Conservation (phyloP, 2,113 vertebrate genomes). For the Myrmophylax atrothorax region DNA sequence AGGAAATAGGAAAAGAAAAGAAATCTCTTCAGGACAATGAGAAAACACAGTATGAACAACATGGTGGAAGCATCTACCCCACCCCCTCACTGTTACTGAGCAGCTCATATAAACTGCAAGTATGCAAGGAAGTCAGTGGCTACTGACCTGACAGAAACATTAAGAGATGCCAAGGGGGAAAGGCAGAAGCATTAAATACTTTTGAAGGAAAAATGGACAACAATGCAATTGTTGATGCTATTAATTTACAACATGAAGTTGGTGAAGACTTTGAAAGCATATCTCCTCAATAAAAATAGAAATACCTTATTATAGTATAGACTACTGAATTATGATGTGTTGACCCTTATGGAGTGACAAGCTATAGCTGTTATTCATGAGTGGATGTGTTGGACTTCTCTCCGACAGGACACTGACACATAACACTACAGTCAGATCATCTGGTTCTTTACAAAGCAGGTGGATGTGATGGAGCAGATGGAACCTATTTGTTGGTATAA, state of each 20-base stretch:
- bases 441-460: not conserved
- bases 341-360: not conserved
- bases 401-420: not conserved
- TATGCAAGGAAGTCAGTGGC: not conserved
- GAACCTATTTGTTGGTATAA: not conserved
- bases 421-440: not conserved
- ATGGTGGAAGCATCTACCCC: not conserved
- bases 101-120: not conserved
- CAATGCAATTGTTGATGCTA: not conserved
- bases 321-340: not conserved
- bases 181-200: not conserved
- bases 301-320: not conserved
- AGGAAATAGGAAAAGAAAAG: not conserved
- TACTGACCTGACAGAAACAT: not conserved
- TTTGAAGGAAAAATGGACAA: not conserved
- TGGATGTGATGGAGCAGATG: not conserved
- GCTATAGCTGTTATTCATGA: not conserved
- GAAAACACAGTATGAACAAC: not conserved
- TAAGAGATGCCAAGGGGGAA: not conserved
- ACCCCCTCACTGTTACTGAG: not conserved
- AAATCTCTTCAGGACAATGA: not conserved
- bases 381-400: not conserved
- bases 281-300: not conserved
- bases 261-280: not conserved
- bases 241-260: not conserved